Conservation (phyloP, 2,797 vertebrate genomes). For the Dromococcyx pavoninus region DNA sequence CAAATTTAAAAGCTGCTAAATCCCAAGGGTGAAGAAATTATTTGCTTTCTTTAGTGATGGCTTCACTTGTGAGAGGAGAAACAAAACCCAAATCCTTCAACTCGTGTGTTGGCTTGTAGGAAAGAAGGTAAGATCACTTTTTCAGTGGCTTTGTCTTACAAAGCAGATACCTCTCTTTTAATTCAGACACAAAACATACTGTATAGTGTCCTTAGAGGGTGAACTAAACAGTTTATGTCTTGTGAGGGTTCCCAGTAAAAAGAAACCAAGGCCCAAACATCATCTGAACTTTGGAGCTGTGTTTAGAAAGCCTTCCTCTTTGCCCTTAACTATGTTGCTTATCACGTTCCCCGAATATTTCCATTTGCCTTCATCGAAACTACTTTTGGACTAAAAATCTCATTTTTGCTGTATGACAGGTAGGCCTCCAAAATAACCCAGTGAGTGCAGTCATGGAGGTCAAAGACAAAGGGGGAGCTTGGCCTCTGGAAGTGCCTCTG, state of each 20-base stretch:
- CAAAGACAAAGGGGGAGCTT: background rate
- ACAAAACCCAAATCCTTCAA: background rate
- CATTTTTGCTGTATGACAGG: background rate
- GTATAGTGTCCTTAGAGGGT: background rate
- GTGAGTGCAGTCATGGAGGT: background rate
- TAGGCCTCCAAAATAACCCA: background rate
- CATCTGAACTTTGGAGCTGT: background rate
- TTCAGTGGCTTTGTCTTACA: background rate
- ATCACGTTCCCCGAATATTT: background rate
- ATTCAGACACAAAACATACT: rapidly evolving
- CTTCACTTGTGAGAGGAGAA: background rate
- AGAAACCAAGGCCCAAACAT: background rate
- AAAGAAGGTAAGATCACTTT: background rate
- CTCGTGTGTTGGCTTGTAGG: background rate
- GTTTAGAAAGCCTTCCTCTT: background rate
- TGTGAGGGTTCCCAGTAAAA: background rate
- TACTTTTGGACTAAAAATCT: background rate
- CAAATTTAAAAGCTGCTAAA: background rate
- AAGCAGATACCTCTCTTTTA: background rate
- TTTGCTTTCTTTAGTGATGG: background rate
- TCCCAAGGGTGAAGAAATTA: background rate
- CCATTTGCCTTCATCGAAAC: background rate
- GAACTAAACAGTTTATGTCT: background rate
- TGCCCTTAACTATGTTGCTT: background rate
- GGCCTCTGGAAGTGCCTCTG: background rate